A percentile compares a stretch with the other conserved stretches of the same genome.
Conservation (phyloP, 2,797 vertebrate genomes). For the Phataginus tetradactyla region DNA sequence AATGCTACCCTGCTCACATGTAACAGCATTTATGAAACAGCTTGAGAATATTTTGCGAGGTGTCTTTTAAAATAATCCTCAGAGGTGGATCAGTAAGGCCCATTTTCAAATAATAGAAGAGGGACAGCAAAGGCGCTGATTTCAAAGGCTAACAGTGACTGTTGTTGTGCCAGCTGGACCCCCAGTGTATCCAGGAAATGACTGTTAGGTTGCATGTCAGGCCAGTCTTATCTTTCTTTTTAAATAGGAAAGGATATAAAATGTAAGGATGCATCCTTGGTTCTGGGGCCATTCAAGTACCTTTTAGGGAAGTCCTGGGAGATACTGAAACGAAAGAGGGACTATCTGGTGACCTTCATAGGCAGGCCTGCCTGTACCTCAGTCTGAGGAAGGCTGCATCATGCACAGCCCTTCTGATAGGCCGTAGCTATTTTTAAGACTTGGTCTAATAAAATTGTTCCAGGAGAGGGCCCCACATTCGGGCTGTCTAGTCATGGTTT, state of each 20-base stretch:
- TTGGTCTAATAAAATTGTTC: background rate
- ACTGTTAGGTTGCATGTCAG: background rate
- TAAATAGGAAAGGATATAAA: background rate
- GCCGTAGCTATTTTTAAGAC: background rate
- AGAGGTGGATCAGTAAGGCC: background rate
- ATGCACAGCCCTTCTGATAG: background rate
- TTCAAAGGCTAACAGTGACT: background rate
- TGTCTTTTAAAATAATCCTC: background rate
- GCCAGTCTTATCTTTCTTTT: background rate
- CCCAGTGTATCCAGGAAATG: background rate
- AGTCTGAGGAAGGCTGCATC: background rate
- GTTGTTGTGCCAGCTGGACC: background rate
- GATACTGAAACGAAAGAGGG: background rate
- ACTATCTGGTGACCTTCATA: background rate
- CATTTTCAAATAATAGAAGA: background rate
- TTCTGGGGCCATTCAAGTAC: background rate
- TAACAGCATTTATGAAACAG: background rate
- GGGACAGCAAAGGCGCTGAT: background rate
- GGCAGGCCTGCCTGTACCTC: rapidly evolving
- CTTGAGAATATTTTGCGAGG: background rate
- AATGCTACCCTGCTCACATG: background rate
- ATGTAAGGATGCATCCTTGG: background rate
- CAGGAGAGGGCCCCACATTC: background rate
- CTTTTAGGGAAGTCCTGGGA: background rate
- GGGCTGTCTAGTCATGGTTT: background rate